Percentiles rank a stretch among this genome's conserved stretches.
These are phyloP conservation scores for Notolepis coatsorum DNA, from an alignment of 2,797 vertebrate species.

Conservation along the genomic window DNA sequence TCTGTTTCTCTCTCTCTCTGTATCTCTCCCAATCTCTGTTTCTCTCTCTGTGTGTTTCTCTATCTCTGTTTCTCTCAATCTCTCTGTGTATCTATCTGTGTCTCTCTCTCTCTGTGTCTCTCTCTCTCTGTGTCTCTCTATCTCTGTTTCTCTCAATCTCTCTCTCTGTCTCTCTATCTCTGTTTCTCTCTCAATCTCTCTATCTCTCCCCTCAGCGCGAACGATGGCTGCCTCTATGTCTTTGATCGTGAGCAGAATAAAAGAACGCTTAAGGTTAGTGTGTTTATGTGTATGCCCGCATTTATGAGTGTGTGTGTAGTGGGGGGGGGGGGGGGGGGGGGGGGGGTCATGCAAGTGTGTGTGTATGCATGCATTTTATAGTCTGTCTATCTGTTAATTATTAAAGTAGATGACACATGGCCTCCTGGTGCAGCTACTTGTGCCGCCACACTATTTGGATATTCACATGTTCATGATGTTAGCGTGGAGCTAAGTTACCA, in stretches of 20 bases:
- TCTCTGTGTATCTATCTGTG: conserved; percentile 1
- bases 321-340: too few species aligned
- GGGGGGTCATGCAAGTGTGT: too few species aligned
- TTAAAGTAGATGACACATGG: too few species aligned
- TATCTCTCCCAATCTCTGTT: too few species aligned
- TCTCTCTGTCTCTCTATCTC: too few species aligned
- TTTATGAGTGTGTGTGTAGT: neutral
- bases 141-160: too few species aligned
- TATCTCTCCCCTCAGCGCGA: conserved; percentile 79
- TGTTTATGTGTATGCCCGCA: neutral
- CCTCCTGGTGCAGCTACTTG: too few species aligned
- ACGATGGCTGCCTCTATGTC: conserved; percentile 93
- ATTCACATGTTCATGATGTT: too few species aligned
- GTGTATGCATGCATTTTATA: neutral
- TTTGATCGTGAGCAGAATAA: conserved; percentile 92
- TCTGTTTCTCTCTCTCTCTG: conserved; percentile 8
- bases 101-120: neutral
- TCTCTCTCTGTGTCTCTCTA: neutral
- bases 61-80: too few species aligned
- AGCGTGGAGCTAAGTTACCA: too few species aligned
- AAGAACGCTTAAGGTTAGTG: conserved; percentile 88
- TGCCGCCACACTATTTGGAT: too few species aligned
- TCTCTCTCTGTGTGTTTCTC: too few species aligned
- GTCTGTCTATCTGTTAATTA: neutral
- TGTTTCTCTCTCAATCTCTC: conserved; percentile 2